A percentile compares a stretch with the other conserved stretches of the same genome.
phyloP scores from a whole-genome alignment of 2,888 invertebrate genomes.

The Frankliniella fusca region DNA sequence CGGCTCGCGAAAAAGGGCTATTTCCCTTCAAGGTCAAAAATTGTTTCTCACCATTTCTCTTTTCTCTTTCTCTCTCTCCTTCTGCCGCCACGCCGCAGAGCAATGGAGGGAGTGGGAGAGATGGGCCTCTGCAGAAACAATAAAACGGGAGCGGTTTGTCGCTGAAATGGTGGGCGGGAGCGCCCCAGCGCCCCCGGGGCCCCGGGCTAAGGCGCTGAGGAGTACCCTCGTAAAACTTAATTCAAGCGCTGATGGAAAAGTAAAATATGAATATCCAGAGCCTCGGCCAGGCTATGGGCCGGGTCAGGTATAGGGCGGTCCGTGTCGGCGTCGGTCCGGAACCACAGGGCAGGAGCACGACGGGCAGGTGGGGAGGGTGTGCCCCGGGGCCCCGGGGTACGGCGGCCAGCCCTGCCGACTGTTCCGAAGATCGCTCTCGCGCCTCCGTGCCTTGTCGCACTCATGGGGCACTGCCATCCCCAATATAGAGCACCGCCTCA shows the following conservation, averaged over 20 bases:
- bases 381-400: not conserved
- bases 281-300: not conserved
- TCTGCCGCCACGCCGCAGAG: too few species aligned
- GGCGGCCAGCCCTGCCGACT: conserved; percentile 17
- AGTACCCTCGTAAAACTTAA: conserved; percentile 17
- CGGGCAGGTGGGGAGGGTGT: conserved; percentile 35
- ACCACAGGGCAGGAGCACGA: not conserved
- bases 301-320: not conserved
- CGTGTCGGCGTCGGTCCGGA: not conserved
- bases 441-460: too few species aligned
- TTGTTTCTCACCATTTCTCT: not conserved
- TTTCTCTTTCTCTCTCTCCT: too few species aligned
- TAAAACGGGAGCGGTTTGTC: conserved; percentile 8
- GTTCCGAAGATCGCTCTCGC: too few species aligned
- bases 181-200: not conserved
- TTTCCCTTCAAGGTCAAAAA: not conserved
- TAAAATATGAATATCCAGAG: conserved; percentile 23
- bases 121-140: not conserved
- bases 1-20: too few species aligned
- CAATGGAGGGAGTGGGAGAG: not conserved
- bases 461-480: too few species aligned
- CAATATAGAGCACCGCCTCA: too few species aligned
- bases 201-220: not conserved
- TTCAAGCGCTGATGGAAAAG: conserved; percentile 22
- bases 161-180: not conserved